Percentiles rank a stretch among this genome's conserved stretches.
Evolutionary conservation across 2,113 vertebrate genomes (phyloP).

Genomic region (Anoplopoma fimbria): DNA sequence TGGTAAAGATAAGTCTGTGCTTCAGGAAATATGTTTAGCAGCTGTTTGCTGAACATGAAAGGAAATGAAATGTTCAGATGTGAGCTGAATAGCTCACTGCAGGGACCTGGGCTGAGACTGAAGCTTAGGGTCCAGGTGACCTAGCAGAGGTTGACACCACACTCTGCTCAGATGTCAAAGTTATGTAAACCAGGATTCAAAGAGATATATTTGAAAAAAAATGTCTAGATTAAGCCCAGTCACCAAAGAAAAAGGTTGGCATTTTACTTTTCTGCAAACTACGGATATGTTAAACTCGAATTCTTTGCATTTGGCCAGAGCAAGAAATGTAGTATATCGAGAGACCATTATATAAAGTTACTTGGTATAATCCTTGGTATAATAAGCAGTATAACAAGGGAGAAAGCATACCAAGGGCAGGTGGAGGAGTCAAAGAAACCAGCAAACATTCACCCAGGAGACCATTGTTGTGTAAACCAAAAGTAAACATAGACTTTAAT

Average conservation of each 20-base stretch:
- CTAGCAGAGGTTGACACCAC: not conserved
- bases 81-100: slow-evolving; percentile 37
- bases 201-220: not conserved
- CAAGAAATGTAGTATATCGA: not conserved
- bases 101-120: not conserved
- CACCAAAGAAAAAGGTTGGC: not conserved
- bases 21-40: slow-evolving; percentile 78
- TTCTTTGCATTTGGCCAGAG: not conserved
- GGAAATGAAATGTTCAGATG: slow-evolving; percentile 78
- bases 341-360: not conserved
- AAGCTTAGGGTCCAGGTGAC: slow-evolving; percentile 22
- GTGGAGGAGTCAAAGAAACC: too few species aligned
- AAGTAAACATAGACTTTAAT: not conserved
- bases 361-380: not conserved
- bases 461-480: not conserved
- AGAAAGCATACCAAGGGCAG: not conserved
- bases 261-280: not conserved
- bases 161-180: not conserved
- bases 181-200: not conserved
- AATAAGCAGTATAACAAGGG: not conserved
- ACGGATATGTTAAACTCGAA: not conserved
- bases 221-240: too few species aligned
- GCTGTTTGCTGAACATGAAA: slow-evolving; percentile 69
- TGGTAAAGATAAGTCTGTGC: slow-evolving; percentile 39
- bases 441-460: not conserved